Conservation (phyloP, 1,140 invertebrate species). For the Centruroides sculpturatus region DNA sequence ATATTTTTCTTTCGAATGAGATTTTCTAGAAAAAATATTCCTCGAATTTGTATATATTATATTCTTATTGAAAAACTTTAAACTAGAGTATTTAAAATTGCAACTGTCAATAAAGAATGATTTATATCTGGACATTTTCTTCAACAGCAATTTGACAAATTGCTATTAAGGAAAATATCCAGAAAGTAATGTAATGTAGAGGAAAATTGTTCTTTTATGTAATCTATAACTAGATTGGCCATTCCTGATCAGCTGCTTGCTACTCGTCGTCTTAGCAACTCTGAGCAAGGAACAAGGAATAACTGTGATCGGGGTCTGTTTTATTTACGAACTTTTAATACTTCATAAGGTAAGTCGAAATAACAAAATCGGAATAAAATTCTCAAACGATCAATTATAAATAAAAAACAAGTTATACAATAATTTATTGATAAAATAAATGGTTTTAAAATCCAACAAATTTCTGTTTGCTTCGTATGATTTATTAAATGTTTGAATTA, state of each 20-base stretch:
- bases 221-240: conserved; percentile 42
- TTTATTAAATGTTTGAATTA: no score
- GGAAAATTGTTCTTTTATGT: not conserved
- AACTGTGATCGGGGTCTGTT: conserved; percentile 81
- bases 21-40: no score
- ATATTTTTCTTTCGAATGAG: no score
- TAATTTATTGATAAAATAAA: not conserved
- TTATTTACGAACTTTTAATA: conserved; percentile 64
- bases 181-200: conserved; percentile 34
- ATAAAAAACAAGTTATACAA: not conserved
- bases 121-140: no score
- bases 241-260: conserved; percentile 49
- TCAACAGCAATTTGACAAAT: no score
- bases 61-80: no score
- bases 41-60: no score
- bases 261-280: conserved; percentile 65
- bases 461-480: no score
- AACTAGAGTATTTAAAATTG: no score
- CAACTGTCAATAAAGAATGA: no score
- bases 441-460: not conserved
- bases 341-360: conserved; percentile 12
- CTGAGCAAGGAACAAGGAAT: conserved; percentile 96
- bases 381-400: no score
- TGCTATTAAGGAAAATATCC: no score
- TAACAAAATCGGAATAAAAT: not conserved